Evolutionary conservation across 2,888 invertebrate genomes (phyloP), one percentile per base, ranked within the genome.

Genomic region (Luffia ferchaultella): DNA sequence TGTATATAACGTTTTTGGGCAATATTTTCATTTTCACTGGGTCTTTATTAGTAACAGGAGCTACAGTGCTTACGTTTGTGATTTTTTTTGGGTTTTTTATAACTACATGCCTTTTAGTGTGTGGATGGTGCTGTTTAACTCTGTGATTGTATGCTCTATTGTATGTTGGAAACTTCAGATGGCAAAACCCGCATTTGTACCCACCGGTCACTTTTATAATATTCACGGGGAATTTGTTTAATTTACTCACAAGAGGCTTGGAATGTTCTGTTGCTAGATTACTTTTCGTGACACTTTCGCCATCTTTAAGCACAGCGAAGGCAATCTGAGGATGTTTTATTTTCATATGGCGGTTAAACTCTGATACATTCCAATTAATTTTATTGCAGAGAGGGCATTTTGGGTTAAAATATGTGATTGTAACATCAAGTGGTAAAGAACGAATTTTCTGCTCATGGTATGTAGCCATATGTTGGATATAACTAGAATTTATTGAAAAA

Each of bases 1-100:
- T 41, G 18, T 41, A 48, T 2, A 48, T 18, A 12, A 40, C 47
- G 17, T 47, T n/a, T 42, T 42, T 30, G 3, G 47, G 47, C 2
- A 47, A 30, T 3, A 30, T 7, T 12, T 30, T 12, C 30, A 30
- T 30, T 30, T 30, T 30, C 30, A 3, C 12, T 30, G 3, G 3
- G 30, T 30, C n/a, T 30, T 30, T 30, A 30, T 30, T 3, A 30
- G 5, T 7, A 30, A 7, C 30, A n/a, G n/a, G n/a, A n/a, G n/a
- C n/a, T n/a, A n/a, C n/a, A n/a, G n/a, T n/a, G n/a, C n/a, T n/a
- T n/a, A n/a, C n/a, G n/a, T 30, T 30, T 30, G 5, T 30, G 30
- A 30, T 7, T 7, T 30, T 30, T 30, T 7, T 30, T n/a, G n/a
- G 30, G 5, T 30, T 30, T 30, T 30, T 30, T 30, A 30, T 7